A percentile compares a stretch with the other conserved stretches of the same genome.
These are phyloP conservation scores for Drosophila tani DNA, from an alignment of 1,140 invertebrate species.

Conservation along the genomic window DNA sequence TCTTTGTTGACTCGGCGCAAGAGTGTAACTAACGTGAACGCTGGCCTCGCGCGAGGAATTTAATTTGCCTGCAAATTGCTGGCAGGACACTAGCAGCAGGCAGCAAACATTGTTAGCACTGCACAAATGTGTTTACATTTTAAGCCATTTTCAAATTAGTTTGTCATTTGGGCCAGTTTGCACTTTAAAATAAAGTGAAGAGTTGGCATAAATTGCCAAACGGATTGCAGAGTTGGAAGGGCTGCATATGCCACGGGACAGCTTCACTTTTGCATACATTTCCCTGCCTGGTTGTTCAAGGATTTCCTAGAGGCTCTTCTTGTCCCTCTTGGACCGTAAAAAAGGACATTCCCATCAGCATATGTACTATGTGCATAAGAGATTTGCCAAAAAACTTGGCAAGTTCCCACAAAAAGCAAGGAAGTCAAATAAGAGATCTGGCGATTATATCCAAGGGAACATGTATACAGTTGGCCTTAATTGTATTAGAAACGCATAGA, in stretches of 20 bases:
- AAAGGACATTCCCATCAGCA: conserved; percentile 56
- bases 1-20: conserved; percentile 71
- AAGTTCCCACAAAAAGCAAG: conserved; percentile 16
- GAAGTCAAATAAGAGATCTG: conserved; percentile 41
- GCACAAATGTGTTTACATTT: conserved; percentile 65
- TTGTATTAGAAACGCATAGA: conserved; percentile 52
- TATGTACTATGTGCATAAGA: conserved; percentile 73
- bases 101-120: conserved; percentile 52
- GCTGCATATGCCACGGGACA: conserved; percentile 50
- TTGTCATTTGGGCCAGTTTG: conserved; percentile 40
- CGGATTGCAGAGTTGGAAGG: conserved; percentile 49
- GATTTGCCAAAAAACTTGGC: conserved; percentile 30
- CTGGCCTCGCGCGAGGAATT: conserved; percentile 60
- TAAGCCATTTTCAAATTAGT: conserved; percentile 64
- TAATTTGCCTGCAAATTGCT: conserved; percentile 65
- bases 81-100: conserved; percentile 19
- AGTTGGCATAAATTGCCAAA: conserved; percentile 32
- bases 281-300: conserved; percentile 3
- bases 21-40: conserved; percentile 63
- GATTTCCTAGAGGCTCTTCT: conserved; percentile 21
- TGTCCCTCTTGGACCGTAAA: conserved; percentile 44
- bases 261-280: conserved; percentile 55
- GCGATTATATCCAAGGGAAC: conserved; percentile 24
- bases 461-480: conserved; percentile 43
- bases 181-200: conserved; percentile 9